Evolutionary conservation across 2,113 vertebrate genomes (phyloP).

Genomic region (Elephantulus edwardii): DNA sequence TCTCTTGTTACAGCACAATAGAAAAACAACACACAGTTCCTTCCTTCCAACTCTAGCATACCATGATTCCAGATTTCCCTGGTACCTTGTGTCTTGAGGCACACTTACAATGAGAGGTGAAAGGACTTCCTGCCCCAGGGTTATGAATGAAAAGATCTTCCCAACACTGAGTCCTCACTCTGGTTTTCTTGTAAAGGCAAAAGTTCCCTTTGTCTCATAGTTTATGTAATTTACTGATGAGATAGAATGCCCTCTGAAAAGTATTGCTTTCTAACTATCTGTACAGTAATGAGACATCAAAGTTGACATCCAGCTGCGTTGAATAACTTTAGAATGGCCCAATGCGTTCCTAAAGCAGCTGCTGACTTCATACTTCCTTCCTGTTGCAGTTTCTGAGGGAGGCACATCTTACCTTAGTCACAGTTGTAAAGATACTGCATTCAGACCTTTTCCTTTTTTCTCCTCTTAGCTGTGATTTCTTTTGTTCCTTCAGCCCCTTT

Average conservation of each 20-base stretch:
- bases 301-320: not conserved
- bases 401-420: not conserved
- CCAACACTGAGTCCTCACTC: not conserved
- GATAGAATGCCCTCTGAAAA: constrained; percentile 11
- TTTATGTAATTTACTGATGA: not conserved
- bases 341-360: not conserved
- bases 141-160: not conserved
- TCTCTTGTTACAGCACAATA: not conserved
- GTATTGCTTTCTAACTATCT: not conserved
- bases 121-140: accelerated
- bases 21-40: not conserved
- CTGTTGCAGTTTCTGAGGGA: not conserved
- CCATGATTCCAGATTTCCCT: not conserved
- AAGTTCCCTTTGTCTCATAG: not conserved
- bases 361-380: not conserved
- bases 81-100: not conserved
- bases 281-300: constrained; percentile 11
- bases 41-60: not conserved
- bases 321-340: not conserved
- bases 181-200: not conserved
- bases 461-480: not conserved
- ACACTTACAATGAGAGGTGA: not conserved
- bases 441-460: constrained; percentile 24
- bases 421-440: not conserved
- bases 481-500: not conserved